Conservation (phyloP, 2,888 invertebrate species). For the Ptychoptera contaminata region DNA sequence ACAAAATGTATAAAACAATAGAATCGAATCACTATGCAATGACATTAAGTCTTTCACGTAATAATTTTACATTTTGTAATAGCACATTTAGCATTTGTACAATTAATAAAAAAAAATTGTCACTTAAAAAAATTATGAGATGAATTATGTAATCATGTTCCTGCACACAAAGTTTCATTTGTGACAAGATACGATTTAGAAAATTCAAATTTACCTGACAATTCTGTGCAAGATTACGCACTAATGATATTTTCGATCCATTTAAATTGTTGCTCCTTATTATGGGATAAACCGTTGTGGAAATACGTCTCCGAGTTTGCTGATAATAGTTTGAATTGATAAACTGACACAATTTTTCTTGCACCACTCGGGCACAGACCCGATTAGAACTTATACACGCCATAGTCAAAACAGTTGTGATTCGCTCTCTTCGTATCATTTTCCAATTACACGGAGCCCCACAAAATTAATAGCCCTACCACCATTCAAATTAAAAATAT, state of each 20-base stretch:
- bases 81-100: no score
- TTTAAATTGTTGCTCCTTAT: not conserved
- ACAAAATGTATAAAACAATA: no score
- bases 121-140: no score
- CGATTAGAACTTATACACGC: conserved; percentile 70
- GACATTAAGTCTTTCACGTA: no score
- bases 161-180: no score
- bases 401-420: conserved; percentile 65
- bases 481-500: conserved; percentile 1
- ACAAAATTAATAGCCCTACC: conserved; percentile 20
- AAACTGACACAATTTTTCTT: conserved; percentile 66
- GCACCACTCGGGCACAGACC: conserved; percentile 59
- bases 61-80: no score
- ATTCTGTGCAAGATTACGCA: conserved; percentile 1
- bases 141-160: no score
- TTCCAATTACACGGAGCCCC: conserved; percentile 19
- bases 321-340: conserved; percentile 43
- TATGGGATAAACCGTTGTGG: not conserved
- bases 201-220: not conserved
- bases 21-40: no score
- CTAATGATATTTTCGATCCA: conserved; percentile 2
- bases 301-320: conserved; percentile 1
- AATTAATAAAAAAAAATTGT: no score
- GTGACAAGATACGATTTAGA: no score
- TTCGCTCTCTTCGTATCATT: conserved; percentile 20